Conservation (phyloP, 2,113 vertebrate species). For the Stegostoma tigrinum region DNA sequence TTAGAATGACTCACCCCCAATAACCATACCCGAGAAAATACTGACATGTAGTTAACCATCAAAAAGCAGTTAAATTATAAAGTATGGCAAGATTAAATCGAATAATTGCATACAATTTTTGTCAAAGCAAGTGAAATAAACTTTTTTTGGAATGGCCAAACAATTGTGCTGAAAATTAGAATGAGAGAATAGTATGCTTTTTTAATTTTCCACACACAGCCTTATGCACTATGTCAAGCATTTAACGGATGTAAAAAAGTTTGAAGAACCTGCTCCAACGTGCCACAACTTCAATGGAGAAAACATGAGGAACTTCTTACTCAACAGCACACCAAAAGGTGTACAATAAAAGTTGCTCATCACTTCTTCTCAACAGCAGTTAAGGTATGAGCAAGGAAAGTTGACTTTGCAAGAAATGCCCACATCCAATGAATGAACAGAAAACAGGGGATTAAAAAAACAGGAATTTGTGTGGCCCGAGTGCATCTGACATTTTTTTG, state of each 20-base stretch:
- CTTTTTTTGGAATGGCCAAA: not conserved
- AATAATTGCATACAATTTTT: not conserved
- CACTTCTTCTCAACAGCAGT: not conserved
- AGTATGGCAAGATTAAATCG: not conserved
- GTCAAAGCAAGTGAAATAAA: not conserved
- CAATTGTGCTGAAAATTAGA: not conserved
- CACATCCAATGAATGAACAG: not conserved
- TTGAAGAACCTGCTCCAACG: not conserved
- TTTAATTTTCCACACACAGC: not conserved
- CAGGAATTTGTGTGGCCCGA: not conserved
- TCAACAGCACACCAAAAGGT: not conserved
- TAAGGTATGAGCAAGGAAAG: not conserved
- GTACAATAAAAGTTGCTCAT: not conserved
- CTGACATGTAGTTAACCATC: not conserved
- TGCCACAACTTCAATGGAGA: not conserved
- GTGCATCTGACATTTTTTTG: not conserved
- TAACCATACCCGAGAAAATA: not conserved
- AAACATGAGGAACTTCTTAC: not conserved
- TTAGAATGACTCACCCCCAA: not conserved
- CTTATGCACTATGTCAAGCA: not conserved
- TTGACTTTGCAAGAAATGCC: not conserved
- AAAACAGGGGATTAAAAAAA: not conserved
- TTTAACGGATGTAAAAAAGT: not conserved
- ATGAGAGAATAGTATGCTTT: not conserved
- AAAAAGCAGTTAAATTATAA: not conserved